Evolutionary conservation across 2,888 invertebrate genomes (phyloP), one percentile per base, ranked within the genome.

Genomic region (Maniola hyperantus): DNA sequence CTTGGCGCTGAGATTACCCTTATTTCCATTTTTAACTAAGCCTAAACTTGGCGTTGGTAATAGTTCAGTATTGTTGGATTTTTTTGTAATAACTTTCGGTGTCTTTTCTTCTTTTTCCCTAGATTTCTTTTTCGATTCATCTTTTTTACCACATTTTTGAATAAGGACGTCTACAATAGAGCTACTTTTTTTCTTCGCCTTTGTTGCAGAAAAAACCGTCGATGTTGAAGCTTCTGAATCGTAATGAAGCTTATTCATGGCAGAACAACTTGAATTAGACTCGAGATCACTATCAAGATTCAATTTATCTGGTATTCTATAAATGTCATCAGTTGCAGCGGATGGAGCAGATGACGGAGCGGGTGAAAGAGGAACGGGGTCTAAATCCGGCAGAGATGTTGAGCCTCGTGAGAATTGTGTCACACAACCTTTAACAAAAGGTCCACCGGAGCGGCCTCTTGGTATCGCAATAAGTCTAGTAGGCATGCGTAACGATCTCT

Each of bases 401-500:
- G 96, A 96, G 13, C 96, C 92, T 72, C 95, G 89, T 65, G 95
- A 93, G 77, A 94, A 94, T 65, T 89, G 82, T 36, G 81, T 80
- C 46, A 82, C 83, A 34, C 85, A 76, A 1, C 84, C 83, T 73
- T 83, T 84, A 57, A 80, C 80, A 73, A 88, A 89, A 11, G 90
- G 89, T 55, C 95, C 94, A 34, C 95, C 95, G 1, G 96, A 88
- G 33, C 88, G 80, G 8, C 91, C 95, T 73, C 96, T 94, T 42
- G 96, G 95, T 65, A 97, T 96, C 48, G 96, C 96, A 73, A 97
- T 97, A 61, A 97, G 91, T 74, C 96, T 94, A 44, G 95, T 93
- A 1, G 97, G 97, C 94, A 97, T 96, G 75, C 97, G 94, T 18
- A 97, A 86, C 0, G 97, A 96, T 74, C 96, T 94, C 82, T 97